A percentile compares a stretch with the other conserved stretches of the same genome.
These are phyloP conservation scores for Matsumyia berberina DNA, from an alignment of 2,888 invertebrate genomes.

Conservation along the genomic window DNA sequence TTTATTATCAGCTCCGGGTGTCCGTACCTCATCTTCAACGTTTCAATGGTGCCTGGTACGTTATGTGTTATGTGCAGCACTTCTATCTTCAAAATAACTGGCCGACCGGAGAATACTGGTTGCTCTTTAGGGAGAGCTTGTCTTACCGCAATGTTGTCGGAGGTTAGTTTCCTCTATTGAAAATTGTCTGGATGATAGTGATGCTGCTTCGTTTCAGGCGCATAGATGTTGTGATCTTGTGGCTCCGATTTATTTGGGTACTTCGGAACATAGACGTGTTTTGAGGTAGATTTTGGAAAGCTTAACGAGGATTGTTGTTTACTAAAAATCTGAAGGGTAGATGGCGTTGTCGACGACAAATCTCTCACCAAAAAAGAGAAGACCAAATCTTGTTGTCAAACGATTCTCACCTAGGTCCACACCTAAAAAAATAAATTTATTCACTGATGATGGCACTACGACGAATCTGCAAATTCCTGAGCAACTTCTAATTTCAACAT, in stretches of 20 bases:
- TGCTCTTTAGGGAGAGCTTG: slow-evolving; percentile 67
- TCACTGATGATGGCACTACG: no score
- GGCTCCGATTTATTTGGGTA: not conserved
- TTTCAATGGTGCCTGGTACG: slow-evolving; percentile 3
- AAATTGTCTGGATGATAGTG: not conserved
- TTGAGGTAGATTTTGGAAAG: not conserved
- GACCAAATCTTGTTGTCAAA: no score
- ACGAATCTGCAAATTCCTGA: no score
- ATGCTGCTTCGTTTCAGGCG: not conserved
- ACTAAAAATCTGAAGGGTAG: no score
- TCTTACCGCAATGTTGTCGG: slow-evolving; percentile 22
- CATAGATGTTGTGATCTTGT: not conserved
- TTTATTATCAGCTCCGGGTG: not conserved
- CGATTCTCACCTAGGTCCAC: no score
- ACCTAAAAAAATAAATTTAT: no score
- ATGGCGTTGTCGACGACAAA: no score
- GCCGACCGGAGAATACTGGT: no score
- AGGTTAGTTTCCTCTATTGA: not conserved
- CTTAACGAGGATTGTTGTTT: no score
- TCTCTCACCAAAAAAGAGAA: no score
- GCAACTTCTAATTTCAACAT: no score
- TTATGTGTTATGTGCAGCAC: slow-evolving; percentile 42
- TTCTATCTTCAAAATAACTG: slow-evolving; percentile 64
- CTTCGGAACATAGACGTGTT: no score
- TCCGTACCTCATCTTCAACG: slow-evolving; percentile 9